phyloP scores from a whole-genome alignment of 2,888 invertebrate genomes.

The Noctua pronuba region DNA sequence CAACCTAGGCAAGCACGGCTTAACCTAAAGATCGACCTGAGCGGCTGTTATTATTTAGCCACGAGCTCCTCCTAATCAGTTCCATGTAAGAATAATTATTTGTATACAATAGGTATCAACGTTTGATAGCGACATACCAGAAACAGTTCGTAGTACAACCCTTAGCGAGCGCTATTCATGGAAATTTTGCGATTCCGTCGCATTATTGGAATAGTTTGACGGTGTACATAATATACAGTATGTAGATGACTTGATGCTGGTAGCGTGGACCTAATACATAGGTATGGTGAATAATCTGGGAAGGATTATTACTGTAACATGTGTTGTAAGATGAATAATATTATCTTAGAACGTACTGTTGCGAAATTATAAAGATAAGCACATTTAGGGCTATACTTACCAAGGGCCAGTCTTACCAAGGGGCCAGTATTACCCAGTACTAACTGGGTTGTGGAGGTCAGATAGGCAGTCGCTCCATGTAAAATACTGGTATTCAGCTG shows the following conservation, averaged over 20 bases:
- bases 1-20: too few relatives aligned
- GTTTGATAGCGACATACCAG: conserved; percentile 15
- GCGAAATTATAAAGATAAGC: background rate
- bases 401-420: too few relatives aligned
- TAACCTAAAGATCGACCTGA: too few relatives aligned
- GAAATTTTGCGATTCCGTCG: conserved; percentile 21
- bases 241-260: background rate
- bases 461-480: too few relatives aligned
- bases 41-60: too few relatives aligned
- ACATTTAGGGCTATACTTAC: background rate
- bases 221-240: background rate
- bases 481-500: too few relatives aligned
- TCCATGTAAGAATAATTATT: too few relatives aligned
- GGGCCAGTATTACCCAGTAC: too few relatives aligned
- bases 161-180: conserved; percentile 1
- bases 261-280: background rate
- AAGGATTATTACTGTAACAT: too few relatives aligned
- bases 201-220: conserved; percentile 44
- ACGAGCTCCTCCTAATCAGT: too few relatives aligned
- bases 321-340: background rate
- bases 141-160: background rate
- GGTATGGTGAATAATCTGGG: background rate
- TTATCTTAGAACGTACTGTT: background rate
- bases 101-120: background rate
- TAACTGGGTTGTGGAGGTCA: too few relatives aligned